Percentiles rank a stretch among this genome's conserved stretches.
Conservation (phyloP, 2,113 vertebrate genomes). For the Thomomys bottae region DNA sequence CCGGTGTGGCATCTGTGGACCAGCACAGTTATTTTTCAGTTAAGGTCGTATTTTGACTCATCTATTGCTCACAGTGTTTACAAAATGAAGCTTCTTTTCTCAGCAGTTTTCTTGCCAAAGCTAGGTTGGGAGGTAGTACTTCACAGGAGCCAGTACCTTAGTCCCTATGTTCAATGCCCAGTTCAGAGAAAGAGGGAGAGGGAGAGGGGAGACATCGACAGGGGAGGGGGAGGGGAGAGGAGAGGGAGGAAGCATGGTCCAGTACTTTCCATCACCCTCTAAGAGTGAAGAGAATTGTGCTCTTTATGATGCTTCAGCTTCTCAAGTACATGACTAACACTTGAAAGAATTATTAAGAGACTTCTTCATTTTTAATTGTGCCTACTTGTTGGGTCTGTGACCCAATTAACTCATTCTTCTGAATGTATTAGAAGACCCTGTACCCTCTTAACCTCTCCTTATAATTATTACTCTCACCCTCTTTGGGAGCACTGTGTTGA, state of each 20-base stretch:
- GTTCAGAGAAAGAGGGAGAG: no score
- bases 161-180: no score
- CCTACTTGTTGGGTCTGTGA: slow-evolving; percentile 77
- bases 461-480: slow-evolving; percentile 66
- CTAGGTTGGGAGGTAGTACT: slow-evolving; percentile 49
- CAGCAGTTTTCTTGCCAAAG: slow-evolving; percentile 56
- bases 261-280: not conserved
- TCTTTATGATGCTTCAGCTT: slow-evolving; percentile 56
- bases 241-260: no score
- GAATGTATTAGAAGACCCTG: slow-evolving; percentile 75
- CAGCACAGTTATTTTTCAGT: slow-evolving; percentile 46
- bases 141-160: not conserved
- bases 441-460: slow-evolving; percentile 77
- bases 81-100: slow-evolving; percentile 55
- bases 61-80: slow-evolving; percentile 64
- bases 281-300: slow-evolving; percentile 42
- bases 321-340: slow-evolving; percentile 74
- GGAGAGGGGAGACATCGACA: no score
- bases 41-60: slow-evolving; percentile 70
- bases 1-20: slow-evolving; percentile 42
- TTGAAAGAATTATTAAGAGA: slow-evolving; percentile 79
- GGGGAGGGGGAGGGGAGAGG: no score
- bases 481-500: slow-evolving; percentile 80
- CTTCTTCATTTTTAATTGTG: slow-evolving; percentile 80
- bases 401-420: slow-evolving; percentile 81